Conservation (phyloP, 2,113 vertebrate genomes). For the Nestor notabilis region DNA sequence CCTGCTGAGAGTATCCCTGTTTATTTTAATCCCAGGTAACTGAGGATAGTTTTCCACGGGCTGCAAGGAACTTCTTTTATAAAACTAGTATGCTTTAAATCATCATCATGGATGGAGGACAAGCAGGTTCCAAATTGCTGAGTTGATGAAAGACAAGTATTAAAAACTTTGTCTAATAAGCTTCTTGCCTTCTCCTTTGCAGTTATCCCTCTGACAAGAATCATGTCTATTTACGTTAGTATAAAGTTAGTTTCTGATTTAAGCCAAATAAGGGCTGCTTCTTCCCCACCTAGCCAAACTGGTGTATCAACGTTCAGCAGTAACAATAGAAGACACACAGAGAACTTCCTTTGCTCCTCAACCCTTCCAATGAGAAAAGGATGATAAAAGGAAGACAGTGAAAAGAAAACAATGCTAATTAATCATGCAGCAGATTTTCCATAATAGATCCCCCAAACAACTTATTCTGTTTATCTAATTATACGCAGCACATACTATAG, state of each 20-base stretch:
- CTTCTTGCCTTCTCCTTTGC: neutral
- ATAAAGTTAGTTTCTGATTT: neutral
- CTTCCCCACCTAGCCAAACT: neutral
- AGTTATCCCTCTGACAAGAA: neutral
- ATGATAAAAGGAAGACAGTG: neutral
- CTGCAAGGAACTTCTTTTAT: neutral
- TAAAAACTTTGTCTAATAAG: neutral
- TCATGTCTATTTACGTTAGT: fast-evolving
- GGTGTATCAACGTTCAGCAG: neutral
- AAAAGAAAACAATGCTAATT: neutral
- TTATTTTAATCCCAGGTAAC: neutral
- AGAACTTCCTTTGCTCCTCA: neutral
- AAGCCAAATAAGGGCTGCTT: neutral
- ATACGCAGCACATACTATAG: neutral
- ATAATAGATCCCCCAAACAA: neutral
- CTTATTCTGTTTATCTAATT: neutral
- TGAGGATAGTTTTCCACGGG: neutral
- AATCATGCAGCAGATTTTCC: neutral
- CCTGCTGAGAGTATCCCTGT: neutral
- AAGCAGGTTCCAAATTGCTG: neutral
- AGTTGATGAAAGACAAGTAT: neutral
- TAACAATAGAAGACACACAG: neutral
- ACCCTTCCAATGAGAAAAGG: neutral
- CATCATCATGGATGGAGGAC: neutral
- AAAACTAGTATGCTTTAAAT: neutral